These are phyloP conservation scores for Megaptera novaeangliae DNA, from an alignment of 2,113 vertebrate genomes.

Conservation along the genomic window DNA sequence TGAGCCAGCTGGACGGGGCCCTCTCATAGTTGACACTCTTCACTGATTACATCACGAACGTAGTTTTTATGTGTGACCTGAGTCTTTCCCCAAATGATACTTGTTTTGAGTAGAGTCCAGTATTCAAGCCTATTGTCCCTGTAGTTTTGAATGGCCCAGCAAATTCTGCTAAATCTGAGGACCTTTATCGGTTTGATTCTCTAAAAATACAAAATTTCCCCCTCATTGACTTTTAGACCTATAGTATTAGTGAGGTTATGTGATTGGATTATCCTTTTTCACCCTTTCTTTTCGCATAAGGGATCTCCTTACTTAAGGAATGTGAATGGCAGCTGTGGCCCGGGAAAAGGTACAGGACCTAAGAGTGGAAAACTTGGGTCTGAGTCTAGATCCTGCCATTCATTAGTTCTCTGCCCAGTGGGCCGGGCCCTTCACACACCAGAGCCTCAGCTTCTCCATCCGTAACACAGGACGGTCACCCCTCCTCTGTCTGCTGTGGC, in stretches of 20 bases:
- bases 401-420: background rate
- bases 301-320: background rate
- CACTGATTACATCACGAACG: background rate
- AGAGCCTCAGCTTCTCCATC: background rate
- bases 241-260: too few species aligned
- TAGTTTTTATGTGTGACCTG: background rate
- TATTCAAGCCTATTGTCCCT: background rate
- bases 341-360: background rate
- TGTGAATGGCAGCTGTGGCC: background rate
- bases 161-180: background rate
- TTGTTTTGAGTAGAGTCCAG: background rate
- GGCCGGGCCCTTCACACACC: background rate
- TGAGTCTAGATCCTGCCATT: background rate
- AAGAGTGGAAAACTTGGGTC: background rate
- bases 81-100: background rate
- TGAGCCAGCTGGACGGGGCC: background rate
- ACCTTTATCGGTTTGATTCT: background rate
- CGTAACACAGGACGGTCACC: accelerated
- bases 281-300: background rate
- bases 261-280: background rate
- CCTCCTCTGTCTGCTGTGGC: background rate
- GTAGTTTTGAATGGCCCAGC: background rate
- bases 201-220: background rate
- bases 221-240: background rate
- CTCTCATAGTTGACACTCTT: background rate